Evolutionary conservation across 2,888 invertebrate genomes (phyloP).

Genomic region (Andrena marginata): DNA sequence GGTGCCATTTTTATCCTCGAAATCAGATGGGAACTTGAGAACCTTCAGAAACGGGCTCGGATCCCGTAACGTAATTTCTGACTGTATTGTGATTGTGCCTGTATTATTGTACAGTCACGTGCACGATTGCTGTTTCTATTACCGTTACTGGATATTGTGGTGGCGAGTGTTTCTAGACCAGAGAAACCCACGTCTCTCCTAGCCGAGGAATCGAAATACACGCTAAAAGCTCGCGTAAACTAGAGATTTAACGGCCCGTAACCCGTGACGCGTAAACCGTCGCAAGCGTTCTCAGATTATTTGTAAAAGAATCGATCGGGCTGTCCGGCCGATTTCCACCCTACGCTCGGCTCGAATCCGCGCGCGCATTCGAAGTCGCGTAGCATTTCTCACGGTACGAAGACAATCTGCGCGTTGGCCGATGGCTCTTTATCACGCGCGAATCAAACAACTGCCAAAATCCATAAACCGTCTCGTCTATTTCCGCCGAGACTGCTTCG

Average conservation of each 20-base stretch:
- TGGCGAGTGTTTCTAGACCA: neutral
- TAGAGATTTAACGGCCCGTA: constrained; percentile 23
- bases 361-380: constrained; percentile 9
- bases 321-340: neutral
- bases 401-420: constrained; percentile 9
- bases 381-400: neutral
- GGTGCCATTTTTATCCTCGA: too few relatives aligned
- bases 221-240: constrained; percentile 43
- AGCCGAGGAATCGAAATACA: constrained; percentile 41
- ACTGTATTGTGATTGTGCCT: too few relatives aligned
- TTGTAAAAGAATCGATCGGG: constrained; percentile 32
- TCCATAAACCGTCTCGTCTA: constrained; percentile 26
- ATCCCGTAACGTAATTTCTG: too few relatives aligned
- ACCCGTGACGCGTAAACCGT: constrained; percentile 40
- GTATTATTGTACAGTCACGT: too few relatives aligned
- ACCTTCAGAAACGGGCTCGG: too few relatives aligned
- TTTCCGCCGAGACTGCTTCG: constrained; percentile 22
- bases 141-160: too few relatives aligned
- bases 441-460: constrained; percentile 11
- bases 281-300: constrained; percentile 46
- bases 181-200: constrained; percentile 11
- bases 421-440: constrained; percentile 32
- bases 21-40: too few relatives aligned
- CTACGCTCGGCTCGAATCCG: neutral
- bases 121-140: too few relatives aligned